Percentiles rank a stretch among this genome's conserved stretches.
Conservation (phyloP, 2,888 invertebrate genomes). For the Aphidoletes aphidimyza region DNA sequence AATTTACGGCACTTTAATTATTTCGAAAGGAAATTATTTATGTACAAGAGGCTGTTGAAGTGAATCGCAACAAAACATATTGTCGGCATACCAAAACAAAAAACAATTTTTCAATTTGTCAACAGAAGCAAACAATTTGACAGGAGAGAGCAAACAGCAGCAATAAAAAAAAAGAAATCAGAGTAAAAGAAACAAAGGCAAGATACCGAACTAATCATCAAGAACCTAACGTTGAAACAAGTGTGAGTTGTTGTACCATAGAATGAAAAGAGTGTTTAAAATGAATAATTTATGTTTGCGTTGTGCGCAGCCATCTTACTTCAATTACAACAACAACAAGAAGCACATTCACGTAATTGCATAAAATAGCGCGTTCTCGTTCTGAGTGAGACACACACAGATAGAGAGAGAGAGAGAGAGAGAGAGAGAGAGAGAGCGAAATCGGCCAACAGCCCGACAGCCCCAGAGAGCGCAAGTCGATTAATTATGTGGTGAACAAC, state of each 20-base stretch:
- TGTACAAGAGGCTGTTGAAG: no score
- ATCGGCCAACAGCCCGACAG: not conserved
- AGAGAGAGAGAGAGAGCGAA: no score
- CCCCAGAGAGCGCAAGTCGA: not conserved
- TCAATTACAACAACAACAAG: slow-evolving; percentile 1
- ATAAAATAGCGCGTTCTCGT: not conserved
- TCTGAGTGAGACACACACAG: no score
- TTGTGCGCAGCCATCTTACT: slow-evolving; percentile 8
- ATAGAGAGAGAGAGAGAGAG: no score
- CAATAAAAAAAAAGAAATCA: no score
- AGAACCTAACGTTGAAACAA: not conserved
- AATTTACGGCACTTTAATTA: no score
- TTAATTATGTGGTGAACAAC: slow-evolving; percentile 36
- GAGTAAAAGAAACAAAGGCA: not conserved
- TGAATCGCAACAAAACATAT: not conserved
- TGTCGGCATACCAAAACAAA: not conserved
- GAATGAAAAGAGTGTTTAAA: slow-evolving; percentile 14
- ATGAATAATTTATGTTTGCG: slow-evolving; percentile 36
- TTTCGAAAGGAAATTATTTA: no score
- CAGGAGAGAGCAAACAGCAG: not conserved
- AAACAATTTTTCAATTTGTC: slow-evolving; percentile 31
- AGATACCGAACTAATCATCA: not conserved
- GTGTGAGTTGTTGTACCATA: not conserved
- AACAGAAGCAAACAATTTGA: not conserved
- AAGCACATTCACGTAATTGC: not conserved